Evolutionary conservation across 2,113 vertebrate species (phyloP).

Genomic region (Alouatta palliata): DNA sequence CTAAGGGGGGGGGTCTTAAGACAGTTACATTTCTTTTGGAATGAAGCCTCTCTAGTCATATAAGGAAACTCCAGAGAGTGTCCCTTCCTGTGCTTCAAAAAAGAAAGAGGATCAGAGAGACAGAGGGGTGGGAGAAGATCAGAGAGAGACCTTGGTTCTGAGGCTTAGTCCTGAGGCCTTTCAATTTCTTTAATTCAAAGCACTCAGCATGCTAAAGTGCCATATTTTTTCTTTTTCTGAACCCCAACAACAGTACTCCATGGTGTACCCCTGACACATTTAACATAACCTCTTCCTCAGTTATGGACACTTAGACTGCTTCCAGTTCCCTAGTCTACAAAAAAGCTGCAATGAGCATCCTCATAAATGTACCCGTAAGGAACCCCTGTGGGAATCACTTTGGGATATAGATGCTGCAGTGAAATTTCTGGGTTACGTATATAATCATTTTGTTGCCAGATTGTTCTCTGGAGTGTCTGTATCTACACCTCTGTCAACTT

Average conservation of each 20-base stretch:
- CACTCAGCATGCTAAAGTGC: neutral
- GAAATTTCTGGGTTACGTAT: neutral
- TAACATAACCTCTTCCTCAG: neutral
- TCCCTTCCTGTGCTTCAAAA: neutral
- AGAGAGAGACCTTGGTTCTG: neutral
- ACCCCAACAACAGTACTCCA: neutral
- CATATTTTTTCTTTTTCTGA: neutral
- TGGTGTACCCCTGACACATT: neutral
- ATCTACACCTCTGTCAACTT: neutral
- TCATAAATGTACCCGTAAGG: neutral
- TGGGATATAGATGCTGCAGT: neutral
- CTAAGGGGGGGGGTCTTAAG: neutral
- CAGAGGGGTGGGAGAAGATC: neutral
- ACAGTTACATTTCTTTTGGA: neutral
- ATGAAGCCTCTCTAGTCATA: neutral
- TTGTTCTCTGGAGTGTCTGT: neutral
- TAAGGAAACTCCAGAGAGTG: neutral
- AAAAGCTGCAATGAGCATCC: neutral
- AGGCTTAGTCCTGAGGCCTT: neutral
- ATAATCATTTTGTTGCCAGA: neutral
- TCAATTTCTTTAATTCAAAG: neutral
- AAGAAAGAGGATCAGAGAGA: neutral
- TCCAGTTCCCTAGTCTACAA: neutral
- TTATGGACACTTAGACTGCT: neutral
- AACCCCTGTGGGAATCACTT: neutral